These are phyloP conservation scores for Hypomecis atomaria DNA, from an alignment of 2,888 invertebrate genomes.

Conservation along the genomic window DNA sequence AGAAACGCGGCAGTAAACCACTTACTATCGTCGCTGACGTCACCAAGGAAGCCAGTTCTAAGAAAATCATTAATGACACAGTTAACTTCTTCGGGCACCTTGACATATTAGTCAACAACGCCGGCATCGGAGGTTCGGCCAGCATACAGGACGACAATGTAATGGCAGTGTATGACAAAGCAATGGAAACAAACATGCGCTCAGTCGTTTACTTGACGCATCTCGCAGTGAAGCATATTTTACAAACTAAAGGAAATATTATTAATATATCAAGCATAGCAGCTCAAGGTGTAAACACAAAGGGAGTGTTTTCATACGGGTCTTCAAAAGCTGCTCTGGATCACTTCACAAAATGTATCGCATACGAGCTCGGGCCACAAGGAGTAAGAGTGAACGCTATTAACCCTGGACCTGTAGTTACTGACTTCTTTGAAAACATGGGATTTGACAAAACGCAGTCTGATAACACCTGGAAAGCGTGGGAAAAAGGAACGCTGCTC, in stretches of 20 bases:
- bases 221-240: too few relatives aligned
- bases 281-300: constrained; percentile 4
- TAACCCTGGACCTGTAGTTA: constrained; percentile 92
- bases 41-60: background rate
- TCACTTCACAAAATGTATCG: constrained; percentile 53
- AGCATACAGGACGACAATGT: too few relatives aligned
- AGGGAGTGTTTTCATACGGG: constrained; percentile 37
- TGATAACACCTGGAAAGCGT: background rate
- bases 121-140: too few relatives aligned
- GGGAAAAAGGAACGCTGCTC: background rate
- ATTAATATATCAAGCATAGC: background rate
- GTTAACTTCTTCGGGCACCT: background rate
- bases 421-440: constrained; percentile 55
- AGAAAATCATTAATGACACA: background rate
- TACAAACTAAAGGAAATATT: background rate
- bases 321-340: constrained; percentile 78
- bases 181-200: too few relatives aligned
- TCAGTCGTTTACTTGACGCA: too few relatives aligned
- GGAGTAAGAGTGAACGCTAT: constrained; percentile 92
- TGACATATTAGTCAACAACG: too few relatives aligned
- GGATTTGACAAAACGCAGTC: background rate
- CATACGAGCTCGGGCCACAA: constrained; percentile 89
- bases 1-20: background rate
- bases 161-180: too few relatives aligned
- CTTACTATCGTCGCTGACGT: background rate